Base-by-base conservation (phyloP, 2,113 vertebrate species). In the Castor canadensis region DNA sequence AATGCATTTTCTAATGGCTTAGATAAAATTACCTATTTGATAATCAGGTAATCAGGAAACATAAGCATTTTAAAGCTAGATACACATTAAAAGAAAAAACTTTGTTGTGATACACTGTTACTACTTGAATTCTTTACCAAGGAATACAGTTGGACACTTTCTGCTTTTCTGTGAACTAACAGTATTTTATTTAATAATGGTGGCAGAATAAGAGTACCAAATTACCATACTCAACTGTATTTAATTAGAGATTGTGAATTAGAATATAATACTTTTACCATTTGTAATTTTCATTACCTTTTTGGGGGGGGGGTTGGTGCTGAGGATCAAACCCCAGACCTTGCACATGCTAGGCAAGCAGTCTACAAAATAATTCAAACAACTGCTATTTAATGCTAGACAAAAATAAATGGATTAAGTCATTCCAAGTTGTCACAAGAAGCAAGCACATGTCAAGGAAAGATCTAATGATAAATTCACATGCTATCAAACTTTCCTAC, bases 161-260 rank as follows among this genome's bases (percentile, higher is more conserved):
- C 32, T 95, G 79, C 54, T 82, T 69, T 64, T 71, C 54, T 95
- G 9, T 77, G 45, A 93, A 62, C 60, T n/a, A n/a, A n/a, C n/a
- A n/a, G n/a, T n/a, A n/a, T n/a, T n/a, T 85, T 77, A 72, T 79
- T 91, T 90, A 94, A 75, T 26, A 73, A 32, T 66, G 35, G 19
- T 75, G 64, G 30, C 64, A 66, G 16, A 66, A 66, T 30, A 60
- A 17, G 13, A 80, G 24, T 56, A 30, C n/a, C 56, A 38, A 24
- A 64, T 54, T 84, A 66, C 28, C 30, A 22, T 35, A 22, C 43
- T 69, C 40, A 93, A 0, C 79, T 85, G 20, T 32, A n/a, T 54
- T 66, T 32, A 94, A 58, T 62, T 80, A 30, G 62, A 30, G 28
- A 62, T 75, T 58, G 16, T 38, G 67, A 43, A 30, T 73, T 26